These are phyloP conservation scores for Pangasius krempfi DNA, from an alignment of 2,797 vertebrate species.

Conservation along the genomic window DNA sequence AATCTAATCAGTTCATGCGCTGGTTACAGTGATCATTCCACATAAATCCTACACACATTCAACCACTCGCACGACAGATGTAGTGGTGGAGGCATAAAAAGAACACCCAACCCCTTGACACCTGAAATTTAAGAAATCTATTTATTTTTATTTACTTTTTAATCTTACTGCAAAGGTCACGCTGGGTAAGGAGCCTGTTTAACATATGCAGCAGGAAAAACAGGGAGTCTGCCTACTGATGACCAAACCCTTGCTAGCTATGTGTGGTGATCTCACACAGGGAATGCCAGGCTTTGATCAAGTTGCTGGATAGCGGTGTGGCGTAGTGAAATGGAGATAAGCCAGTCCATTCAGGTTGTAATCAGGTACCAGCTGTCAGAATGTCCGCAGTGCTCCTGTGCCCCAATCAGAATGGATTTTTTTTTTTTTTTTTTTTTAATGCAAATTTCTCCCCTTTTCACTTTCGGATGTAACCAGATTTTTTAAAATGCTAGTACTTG, in stretches of 20 bases:
- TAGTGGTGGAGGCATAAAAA: neutral
- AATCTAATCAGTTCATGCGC: neutral
- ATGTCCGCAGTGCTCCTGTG: neutral
- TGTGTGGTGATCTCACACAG: neutral
- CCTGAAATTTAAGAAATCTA: neutral
- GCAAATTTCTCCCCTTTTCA: constrained; percentile 5
- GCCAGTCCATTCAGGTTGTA: neutral
- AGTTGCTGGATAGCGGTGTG: neutral
- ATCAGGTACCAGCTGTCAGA: constrained; percentile 19
- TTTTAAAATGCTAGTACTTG: neutral
- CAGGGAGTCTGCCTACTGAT: neutral
- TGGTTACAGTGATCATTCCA: neutral
- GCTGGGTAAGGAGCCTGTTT: neutral
- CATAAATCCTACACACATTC: neutral
- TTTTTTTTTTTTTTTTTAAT: constrained; percentile 1
- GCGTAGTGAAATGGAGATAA: neutral
- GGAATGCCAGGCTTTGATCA: neutral
- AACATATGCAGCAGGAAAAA: neutral
- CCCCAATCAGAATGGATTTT: neutral
- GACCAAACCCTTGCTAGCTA: neutral
- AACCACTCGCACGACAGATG: neutral
- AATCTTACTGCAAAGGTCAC: neutral
- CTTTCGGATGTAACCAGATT: neutral
- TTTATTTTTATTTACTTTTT: neutral
- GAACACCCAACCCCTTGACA: neutral